phyloP scores from a whole-genome alignment of 2,888 invertebrate species.

The Theretra japonica region DNA sequence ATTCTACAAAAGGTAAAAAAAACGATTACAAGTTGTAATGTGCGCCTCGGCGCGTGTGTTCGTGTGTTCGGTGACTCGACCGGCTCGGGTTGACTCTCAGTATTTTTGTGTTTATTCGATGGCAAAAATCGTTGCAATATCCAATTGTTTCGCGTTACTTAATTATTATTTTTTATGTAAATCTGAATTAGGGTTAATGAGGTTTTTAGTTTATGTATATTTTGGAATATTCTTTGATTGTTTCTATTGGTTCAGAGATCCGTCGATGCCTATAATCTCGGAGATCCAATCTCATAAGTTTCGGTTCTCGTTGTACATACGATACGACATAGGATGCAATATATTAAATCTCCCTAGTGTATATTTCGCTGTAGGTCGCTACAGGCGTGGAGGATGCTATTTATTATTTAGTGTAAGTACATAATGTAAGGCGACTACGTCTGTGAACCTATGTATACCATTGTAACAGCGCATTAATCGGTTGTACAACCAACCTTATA shows the following conservation, averaged over 20 bases:
- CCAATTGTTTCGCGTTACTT: slow-evolving; percentile 73
- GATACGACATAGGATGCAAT: slow-evolving; percentile 74
- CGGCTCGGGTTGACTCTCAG: slow-evolving; percentile 39
- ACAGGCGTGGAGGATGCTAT: slow-evolving; percentile 76
- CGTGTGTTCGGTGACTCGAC: slow-evolving; percentile 51
- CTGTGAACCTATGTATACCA: slow-evolving; percentile 84
- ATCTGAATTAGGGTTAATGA: slow-evolving; percentile 74
- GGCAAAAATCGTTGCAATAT: slow-evolving; percentile 80
- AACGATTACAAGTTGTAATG: slow-evolving; percentile 46
- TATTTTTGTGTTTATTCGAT: slow-evolving; percentile 58
- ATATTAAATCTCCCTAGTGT: slow-evolving; percentile 80
- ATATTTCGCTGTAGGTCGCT: slow-evolving; percentile 78
- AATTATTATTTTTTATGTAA: slow-evolving; percentile 70
- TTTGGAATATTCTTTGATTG: slow-evolving; percentile 58
- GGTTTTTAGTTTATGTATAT: slow-evolving; percentile 79
- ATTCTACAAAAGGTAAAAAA: slow-evolving; percentile 55
- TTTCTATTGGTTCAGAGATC: slow-evolving; percentile 58
- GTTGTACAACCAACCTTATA: slow-evolving; percentile 71
- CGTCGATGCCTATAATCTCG: slow-evolving; percentile 78
- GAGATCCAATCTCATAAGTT: slow-evolving; percentile 79
- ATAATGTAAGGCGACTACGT: slow-evolving; percentile 74
- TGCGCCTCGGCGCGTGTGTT: slow-evolving; percentile 51
- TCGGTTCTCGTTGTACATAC: slow-evolving; percentile 73
- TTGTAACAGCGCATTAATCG: slow-evolving; percentile 75
- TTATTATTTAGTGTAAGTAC: slow-evolving; percentile 82